These are phyloP conservation scores for Drosophila yooni DNA, from an alignment of 2,888 invertebrate species.

Conservation along the genomic window DNA sequence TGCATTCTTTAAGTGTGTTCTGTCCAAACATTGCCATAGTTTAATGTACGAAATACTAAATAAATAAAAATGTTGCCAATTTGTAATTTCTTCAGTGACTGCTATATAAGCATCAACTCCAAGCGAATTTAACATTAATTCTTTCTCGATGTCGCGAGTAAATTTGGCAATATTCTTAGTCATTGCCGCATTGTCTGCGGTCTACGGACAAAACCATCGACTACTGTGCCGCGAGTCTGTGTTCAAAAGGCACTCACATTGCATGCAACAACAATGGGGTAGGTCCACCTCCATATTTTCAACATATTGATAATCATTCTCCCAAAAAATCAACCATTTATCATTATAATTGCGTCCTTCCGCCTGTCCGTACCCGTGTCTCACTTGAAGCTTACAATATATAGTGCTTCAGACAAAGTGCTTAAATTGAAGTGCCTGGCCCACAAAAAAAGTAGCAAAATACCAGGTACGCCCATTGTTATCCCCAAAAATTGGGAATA, in stretches of 20 bases:
- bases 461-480: background rate
- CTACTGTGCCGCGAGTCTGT: conserved; percentile 47
- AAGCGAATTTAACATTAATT: background rate
- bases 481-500: background rate
- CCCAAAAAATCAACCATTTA: background rate
- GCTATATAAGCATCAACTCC: conserved; percentile 38
- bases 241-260: conserved; percentile 43
- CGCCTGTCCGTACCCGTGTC: background rate
- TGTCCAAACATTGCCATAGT: conserved; percentile 2
- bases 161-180: conserved; percentile 17
- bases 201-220: conserved; percentile 16
- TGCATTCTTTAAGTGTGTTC: background rate
- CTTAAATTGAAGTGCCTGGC: too few relatives aligned
- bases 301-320: background rate
- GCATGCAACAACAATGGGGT: conserved; percentile 57
- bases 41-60: conserved; percentile 18
- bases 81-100: background rate
- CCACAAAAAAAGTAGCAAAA: background rate
- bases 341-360: background rate
- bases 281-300: background rate
- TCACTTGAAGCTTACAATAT: background rate
- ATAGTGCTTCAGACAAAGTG: background rate
- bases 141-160: conserved; percentile 40
- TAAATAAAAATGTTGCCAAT: conserved; percentile 1
- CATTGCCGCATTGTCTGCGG: conserved; percentile 12